Base-by-base conservation (phyloP, 1,140 invertebrate species). In the Plectus sambesii region DNA sequence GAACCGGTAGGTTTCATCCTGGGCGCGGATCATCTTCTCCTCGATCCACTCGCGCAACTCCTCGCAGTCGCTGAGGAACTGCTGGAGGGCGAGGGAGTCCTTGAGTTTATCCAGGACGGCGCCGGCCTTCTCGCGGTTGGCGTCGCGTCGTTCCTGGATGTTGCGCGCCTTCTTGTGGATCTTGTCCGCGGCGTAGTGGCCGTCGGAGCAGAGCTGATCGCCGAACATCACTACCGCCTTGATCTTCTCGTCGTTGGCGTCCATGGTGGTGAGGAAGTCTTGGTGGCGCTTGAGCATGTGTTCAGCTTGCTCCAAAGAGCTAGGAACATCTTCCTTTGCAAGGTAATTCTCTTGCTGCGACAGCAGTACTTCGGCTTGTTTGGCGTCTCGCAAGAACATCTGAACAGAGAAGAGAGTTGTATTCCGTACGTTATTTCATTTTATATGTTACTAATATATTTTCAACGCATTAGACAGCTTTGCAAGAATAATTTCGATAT, bases 231-330 rank as follows among this genome's bases (percentile, higher is more conserved):
- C 89, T 12, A 97, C 84, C 2, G 81, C 82, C 69, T 96, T 93
- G 64, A 99, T 87, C 73, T 98, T 98, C 63, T 99, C 94, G 70
- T 98, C 92, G 72, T 99, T 99, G 3, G 93, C 93, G 73, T 98
- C 92, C 87, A 98, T 93, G 0, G 92, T 97, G 0, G 89, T 97
- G 58, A 97, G 81, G 77, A 98, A 97, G 2, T 92, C 87, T 72
- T 98, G 92, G 72, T 98, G 90, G 17, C 88, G 81, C 72, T 97
- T 98, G 58, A 97, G 83, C 63, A 88, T 77, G 63, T 90, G 90
- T 70, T 99, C 93, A 25, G 90, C 93, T 69, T 94, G 87, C 71
- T 99, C 94, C 39, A 97, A 74, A 63, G 86, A 89, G 5, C 79
- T 75, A 3, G 93, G 92, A 5, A 86, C 85, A 65, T 97, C 92